Percentiles rank a stretch among this genome's conserved stretches.
phyloP scores from a whole-genome alignment of 64 coral and sea anemone genomes.

The Stichodactyla helianthus region DNA sequence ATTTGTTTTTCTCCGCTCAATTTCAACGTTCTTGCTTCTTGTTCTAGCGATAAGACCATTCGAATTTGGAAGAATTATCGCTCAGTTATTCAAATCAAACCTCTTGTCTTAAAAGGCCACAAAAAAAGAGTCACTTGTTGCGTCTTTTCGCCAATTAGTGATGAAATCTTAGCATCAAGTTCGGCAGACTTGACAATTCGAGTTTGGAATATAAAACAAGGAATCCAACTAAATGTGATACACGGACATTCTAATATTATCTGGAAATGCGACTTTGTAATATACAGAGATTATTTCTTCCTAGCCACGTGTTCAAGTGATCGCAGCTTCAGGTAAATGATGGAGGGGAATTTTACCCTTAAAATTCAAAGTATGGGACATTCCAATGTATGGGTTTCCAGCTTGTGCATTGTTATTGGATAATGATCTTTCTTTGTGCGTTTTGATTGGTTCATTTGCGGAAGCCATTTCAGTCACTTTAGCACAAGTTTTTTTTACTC shows the following conservation, averaged over 20 bases:
- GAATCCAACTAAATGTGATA: slow-evolving; percentile 10
- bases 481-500: too few species aligned
- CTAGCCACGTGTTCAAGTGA: slow-evolving; percentile 57
- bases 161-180: slow-evolving; percentile 33
- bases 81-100: neutral
- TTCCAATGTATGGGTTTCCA: too few species aligned
- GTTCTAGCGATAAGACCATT: slow-evolving; percentile 48
- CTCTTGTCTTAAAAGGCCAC: slow-evolving; percentile 39
- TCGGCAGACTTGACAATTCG: slow-evolving; percentile 55
- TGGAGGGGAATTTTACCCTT: too few species aligned
- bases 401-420: too few species aligned
- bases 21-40: slow-evolving; percentile 30
- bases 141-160: slow-evolving; percentile 40
- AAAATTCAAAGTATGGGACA: too few species aligned
- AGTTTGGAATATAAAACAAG: slow-evolving; percentile 46
- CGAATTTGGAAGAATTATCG: slow-evolving; percentile 35
- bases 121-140: slow-evolving; percentile 39
- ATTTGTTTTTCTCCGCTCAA: slow-evolving; percentile 51
- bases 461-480: too few species aligned
- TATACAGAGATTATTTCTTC: slow-evolving; percentile 9
- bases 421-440: too few species aligned
- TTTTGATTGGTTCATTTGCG: too few species aligned
- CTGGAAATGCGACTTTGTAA: slow-evolving; percentile 48
- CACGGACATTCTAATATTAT: slow-evolving; percentile 49
- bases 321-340: slow-evolving; percentile 39